Conservation (phyloP, 2,888 invertebrate genomes). For the Brachycybe producta region DNA sequence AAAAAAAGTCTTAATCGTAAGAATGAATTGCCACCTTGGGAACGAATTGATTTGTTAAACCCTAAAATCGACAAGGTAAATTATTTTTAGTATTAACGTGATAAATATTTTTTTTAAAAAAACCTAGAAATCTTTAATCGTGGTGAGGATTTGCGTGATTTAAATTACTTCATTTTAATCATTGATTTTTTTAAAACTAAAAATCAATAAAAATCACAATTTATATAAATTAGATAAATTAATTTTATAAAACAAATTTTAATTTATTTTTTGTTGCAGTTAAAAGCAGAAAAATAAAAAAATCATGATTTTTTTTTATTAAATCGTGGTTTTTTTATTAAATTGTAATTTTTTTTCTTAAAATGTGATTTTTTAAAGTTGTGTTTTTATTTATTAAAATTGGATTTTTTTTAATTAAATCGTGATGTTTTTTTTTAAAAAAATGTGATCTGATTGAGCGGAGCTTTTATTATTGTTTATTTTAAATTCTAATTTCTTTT, state of each 20-base stretch:
- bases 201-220: background rate
- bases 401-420: too few species aligned
- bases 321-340: background rate
- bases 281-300: too few species aligned
- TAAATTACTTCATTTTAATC: background rate
- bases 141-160: background rate
- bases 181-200: background rate
- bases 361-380: background rate
- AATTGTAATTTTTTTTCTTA: too few species aligned
- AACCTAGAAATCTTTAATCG: background rate
- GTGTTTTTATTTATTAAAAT: background rate
- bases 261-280: too few species aligned
- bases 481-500: too few species aligned
- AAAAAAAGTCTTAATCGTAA: background rate
- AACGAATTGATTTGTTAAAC: constrained; percentile 9
- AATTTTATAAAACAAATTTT: too few species aligned
- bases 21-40: constrained; percentile 11
- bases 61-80: constrained; percentile 9
- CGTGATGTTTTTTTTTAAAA: too few species aligned
- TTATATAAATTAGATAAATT: too few species aligned
- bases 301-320: background rate
- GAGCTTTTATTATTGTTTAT: background rate
- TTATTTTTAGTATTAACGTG: background rate
- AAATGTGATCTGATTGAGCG: background rate
- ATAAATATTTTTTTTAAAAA: background rate